A percentile compares a stretch with the other conserved stretches of the same genome.
phyloP scores from a whole-genome alignment of 2,888 invertebrate genomes.

The Melieria picta region DNA sequence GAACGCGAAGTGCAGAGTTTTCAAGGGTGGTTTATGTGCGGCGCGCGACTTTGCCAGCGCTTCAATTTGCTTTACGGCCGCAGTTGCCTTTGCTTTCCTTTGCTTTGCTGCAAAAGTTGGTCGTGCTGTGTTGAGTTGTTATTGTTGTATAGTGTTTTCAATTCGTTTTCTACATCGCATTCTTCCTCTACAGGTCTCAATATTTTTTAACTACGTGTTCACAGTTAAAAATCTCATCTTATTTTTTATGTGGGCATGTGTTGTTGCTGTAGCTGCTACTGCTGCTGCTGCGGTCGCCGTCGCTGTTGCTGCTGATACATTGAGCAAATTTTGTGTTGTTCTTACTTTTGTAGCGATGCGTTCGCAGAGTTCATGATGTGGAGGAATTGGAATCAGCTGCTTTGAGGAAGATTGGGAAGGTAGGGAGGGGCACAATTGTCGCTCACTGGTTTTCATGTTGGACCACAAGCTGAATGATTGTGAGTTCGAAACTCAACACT shows the following conservation, averaged over 20 bases:
- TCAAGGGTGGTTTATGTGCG: conserved; percentile 59
- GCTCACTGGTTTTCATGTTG: too few relatives aligned
- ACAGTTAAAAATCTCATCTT: conserved; percentile 60
- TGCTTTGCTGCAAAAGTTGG: conserved; percentile 35
- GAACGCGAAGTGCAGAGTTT: conserved; percentile 49
- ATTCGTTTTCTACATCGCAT: conserved; percentile 17
- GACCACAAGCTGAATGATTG: too few relatives aligned
- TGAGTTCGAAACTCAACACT: too few relatives aligned
- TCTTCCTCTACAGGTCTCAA: conserved; percentile 47
- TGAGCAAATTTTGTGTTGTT: conserved; percentile 19
- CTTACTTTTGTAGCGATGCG: too few relatives aligned
- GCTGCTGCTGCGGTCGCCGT: conserved; percentile 37
- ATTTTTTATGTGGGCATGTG: conserved; percentile 52
- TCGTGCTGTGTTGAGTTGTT: conserved; percentile 36
- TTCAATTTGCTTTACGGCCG: conserved; percentile 41
- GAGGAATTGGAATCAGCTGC: too few relatives aligned
- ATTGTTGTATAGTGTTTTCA: conserved; percentile 36
- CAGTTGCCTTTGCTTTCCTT: conserved; percentile 34
- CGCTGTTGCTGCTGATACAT: conserved; percentile 32
- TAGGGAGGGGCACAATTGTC: too few relatives aligned
- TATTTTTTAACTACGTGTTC: conserved; percentile 59
- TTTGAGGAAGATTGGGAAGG: too few relatives aligned
- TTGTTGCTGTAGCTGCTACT: conserved; percentile 42
- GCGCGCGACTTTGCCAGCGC: conserved; percentile 40
- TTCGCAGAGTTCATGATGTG: too few relatives aligned